A percentile compares a stretch with the other conserved stretches of the same genome.
Evolutionary conservation across 2,797 vertebrate genomes (phyloP).

Genomic region (Phaenicophaeus curvirostris): DNA sequence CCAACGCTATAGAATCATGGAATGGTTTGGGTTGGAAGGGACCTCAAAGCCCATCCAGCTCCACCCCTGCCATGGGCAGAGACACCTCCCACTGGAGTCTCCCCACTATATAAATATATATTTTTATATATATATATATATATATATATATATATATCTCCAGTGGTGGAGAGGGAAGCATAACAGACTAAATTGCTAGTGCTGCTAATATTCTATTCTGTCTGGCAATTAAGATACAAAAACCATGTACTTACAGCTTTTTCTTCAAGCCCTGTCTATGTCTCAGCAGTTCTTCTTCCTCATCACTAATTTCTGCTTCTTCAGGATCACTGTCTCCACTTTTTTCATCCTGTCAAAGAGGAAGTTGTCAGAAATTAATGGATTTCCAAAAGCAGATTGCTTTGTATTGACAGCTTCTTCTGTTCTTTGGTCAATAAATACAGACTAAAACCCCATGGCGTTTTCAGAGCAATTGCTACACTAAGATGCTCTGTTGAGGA

Average conservation of each 20-base stretch:
- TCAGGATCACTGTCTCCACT: slow-evolving; percentile 31
- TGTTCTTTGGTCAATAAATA: background rate
- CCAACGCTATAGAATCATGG: background rate
- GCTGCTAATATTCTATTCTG: background rate
- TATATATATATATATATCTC: too few species aligned
- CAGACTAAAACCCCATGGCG: background rate
- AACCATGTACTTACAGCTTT: slow-evolving; percentile 81
- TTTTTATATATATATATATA: too few species aligned
- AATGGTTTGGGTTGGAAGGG: too few species aligned
- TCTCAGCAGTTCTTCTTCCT: slow-evolving; percentile 83
- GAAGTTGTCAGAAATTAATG: background rate
- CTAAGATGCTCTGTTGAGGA: background rate
- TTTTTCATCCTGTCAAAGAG: slow-evolving; percentile 75
- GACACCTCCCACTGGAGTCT: too few species aligned
- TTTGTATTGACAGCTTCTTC: background rate
- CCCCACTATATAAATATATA: background rate
- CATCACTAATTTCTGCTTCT: slow-evolving; percentile 78
- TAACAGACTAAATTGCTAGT: background rate
- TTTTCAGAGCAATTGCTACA: background rate
- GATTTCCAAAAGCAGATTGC: background rate
- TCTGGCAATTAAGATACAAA: background rate
- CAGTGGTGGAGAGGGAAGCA: background rate
- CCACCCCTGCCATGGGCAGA: too few species aligned
- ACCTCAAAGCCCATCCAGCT: too few species aligned
- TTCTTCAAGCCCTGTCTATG: slow-evolving; percentile 74